Conservation (phyloP, 2,113 vertebrate species). For the Genyomyrus donnyi region DNA sequence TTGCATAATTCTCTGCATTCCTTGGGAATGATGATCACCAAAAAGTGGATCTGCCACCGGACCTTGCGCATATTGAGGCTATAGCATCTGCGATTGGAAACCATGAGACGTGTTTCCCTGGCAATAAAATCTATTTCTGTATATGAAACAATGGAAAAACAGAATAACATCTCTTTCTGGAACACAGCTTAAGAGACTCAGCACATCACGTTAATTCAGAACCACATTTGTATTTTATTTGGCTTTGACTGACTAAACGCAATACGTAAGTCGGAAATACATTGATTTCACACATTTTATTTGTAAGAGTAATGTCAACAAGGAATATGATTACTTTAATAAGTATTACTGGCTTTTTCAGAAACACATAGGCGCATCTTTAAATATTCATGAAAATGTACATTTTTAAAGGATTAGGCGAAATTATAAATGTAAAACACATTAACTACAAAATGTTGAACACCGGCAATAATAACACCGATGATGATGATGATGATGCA, state of each 20-base stretch:
- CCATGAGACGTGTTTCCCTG: constrained; percentile 15
- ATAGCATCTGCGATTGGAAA: constrained; percentile 31
- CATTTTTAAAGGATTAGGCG: neutral
- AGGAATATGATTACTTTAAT: neutral
- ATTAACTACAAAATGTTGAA: neutral
- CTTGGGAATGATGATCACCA: constrained; percentile 71
- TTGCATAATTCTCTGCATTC: constrained; percentile 68
- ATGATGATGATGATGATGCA: neutral
- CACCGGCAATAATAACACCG: neutral
- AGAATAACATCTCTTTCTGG: constrained; percentile 18
- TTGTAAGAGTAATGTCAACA: neutral
- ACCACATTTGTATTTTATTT: constrained; percentile 2
- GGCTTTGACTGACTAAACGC: neutral
- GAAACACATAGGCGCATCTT: neutral
- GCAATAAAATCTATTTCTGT: constrained; percentile 13
- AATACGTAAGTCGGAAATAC: constrained; percentile 2
- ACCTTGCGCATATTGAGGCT: constrained; percentile 20
- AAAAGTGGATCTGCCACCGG: constrained; percentile 22
- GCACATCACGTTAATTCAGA: neutral
- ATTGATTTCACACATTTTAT: neutral
- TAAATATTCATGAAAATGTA: neutral
- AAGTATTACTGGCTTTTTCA: neutral
- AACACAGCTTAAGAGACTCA: constrained; percentile 1
- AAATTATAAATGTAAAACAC: neutral
- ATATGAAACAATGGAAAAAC: constrained; percentile 23